Percentiles rank a stretch among this genome's conserved stretches.
These are phyloP conservation scores for Myiozetetes cayanensis DNA, from an alignment of 2,113 vertebrate genomes.

Conservation along the genomic window DNA sequence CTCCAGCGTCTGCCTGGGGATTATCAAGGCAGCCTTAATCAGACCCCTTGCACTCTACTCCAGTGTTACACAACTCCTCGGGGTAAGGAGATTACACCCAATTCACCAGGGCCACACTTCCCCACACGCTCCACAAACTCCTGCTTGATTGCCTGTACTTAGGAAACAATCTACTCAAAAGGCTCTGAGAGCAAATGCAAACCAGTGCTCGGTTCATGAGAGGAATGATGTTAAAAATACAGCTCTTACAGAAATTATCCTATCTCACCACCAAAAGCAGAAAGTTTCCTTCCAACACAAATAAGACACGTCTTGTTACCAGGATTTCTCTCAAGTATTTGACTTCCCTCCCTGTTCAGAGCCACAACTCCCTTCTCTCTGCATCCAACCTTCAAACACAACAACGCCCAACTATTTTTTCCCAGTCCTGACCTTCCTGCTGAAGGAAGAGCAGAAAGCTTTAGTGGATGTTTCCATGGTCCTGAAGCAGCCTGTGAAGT, in stretches of 20 bases:
- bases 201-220: neutral
- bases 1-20: neutral
- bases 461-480: fast-evolving
- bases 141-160: neutral
- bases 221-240: neutral
- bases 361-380: neutral
- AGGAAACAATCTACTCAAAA: neutral
- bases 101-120: neutral
- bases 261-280: neutral
- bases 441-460: neutral
- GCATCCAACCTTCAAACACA: neutral
- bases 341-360: neutral
- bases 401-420: neutral
- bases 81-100: neutral
- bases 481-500: neutral
- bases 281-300: neutral
- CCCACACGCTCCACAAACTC: neutral
- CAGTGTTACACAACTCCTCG: neutral
- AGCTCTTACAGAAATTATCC: neutral
- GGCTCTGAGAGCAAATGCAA: neutral
- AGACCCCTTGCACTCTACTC: neutral
- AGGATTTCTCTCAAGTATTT: neutral
- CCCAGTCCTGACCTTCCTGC: neutral
- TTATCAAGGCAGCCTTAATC: neutral
- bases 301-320: neutral